These are phyloP conservation scores for Mellilla xanthometata DNA, from an alignment of 2,888 invertebrate genomes.

Conservation along the genomic window DNA sequence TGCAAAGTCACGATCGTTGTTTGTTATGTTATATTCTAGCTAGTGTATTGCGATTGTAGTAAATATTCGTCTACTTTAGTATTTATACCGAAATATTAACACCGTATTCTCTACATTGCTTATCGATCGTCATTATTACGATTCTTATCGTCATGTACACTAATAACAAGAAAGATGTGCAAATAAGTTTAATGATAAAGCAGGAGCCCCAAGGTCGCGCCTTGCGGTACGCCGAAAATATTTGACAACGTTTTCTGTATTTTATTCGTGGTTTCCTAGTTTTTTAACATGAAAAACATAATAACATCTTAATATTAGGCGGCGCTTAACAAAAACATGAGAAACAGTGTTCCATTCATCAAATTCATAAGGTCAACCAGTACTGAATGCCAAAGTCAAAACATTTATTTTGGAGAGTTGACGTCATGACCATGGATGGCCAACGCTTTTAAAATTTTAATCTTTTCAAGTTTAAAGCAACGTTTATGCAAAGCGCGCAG, in stretches of 20 bases:
- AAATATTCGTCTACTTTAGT: no score
- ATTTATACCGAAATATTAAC: not conserved
- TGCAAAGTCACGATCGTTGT: slow-evolving; percentile 7
- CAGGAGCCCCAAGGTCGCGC: slow-evolving; percentile 33
- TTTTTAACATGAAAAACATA: slow-evolving; percentile 38
- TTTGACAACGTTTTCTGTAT: slow-evolving; percentile 29
- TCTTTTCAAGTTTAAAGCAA: not conserved
- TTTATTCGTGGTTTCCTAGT: slow-evolving; percentile 42
- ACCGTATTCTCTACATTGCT: slow-evolving; percentile 2
- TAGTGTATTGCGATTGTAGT: no score
- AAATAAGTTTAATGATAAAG: slow-evolving; percentile 29
- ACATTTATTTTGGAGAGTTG: slow-evolving; percentile 28
- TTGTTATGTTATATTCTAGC: no score
- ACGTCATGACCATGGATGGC: slow-evolving; percentile 28
- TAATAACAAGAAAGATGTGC: slow-evolving; percentile 20
- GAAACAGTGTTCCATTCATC: slow-evolving; percentile 33
- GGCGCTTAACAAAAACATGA: slow-evolving; percentile 26
- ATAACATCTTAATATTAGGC: slow-evolving; percentile 16
- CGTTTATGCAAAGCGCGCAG: no score
- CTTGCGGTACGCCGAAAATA: slow-evolving; percentile 35
- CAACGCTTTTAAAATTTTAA: slow-evolving; percentile 3
- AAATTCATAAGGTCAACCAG: slow-evolving; percentile 25
- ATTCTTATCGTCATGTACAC: slow-evolving; percentile 18
- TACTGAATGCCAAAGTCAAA: slow-evolving; percentile 28
- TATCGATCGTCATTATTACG: slow-evolving; percentile 17